phyloP scores from a whole-genome alignment of 2,113 vertebrate genomes.

The Lophochroa leadbeateri region DNA sequence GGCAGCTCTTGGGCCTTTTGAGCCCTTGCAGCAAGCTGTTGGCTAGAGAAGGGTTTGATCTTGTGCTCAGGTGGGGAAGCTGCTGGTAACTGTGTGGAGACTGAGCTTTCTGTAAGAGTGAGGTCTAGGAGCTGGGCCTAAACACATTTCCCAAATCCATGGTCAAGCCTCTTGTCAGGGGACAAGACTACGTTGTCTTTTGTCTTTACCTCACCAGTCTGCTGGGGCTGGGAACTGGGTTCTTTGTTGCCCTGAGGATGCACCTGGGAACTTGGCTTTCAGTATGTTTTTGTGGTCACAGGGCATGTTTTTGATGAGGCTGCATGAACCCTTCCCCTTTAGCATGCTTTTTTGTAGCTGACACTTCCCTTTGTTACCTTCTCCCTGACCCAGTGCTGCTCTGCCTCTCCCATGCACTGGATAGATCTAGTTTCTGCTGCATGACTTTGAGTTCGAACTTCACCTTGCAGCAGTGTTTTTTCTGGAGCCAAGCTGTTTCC shows the following conservation, averaged over 20 bases:
- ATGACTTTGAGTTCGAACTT: neutral
- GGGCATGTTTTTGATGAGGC: neutral
- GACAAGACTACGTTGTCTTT: neutral
- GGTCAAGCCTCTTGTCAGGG: neutral
- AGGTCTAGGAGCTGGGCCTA: neutral
- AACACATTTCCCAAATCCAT: neutral
- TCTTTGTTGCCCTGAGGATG: constrained; percentile 14
- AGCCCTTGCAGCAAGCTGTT: neutral
- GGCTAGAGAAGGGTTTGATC: neutral
- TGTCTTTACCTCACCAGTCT: neutral
- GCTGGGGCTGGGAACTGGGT: neutral
- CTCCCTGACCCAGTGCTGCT: constrained; percentile 24
- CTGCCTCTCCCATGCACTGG: constrained; percentile 36
- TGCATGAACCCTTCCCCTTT: constrained; percentile 19
- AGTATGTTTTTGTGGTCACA: constrained; percentile 34
- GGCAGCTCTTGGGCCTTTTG: neutral
- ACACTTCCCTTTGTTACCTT: constrained; percentile 30
- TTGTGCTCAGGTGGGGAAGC: neutral
- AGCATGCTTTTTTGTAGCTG: constrained; percentile 1
- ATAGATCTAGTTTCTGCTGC: constrained; percentile 48
- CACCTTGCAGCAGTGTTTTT: constrained; percentile 2
- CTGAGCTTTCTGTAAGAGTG: neutral
- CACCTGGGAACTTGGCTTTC: constrained; percentile 37
- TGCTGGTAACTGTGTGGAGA: neutral
- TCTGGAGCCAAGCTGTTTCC: constrained; percentile 21